Conservation (phyloP, 2,113 vertebrate genomes). For the Mola mola region DNA sequence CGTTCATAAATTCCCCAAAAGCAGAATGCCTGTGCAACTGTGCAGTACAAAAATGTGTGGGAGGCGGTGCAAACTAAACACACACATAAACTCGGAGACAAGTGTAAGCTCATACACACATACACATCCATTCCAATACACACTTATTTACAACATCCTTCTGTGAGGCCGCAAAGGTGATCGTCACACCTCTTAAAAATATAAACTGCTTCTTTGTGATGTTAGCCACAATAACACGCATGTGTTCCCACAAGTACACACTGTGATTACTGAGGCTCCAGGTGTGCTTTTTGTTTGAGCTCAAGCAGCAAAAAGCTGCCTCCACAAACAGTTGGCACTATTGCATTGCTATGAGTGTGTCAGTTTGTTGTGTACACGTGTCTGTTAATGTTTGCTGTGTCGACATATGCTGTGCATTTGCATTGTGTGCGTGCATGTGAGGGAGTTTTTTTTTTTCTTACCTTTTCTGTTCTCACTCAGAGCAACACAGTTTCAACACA, state of each 20-base stretch:
- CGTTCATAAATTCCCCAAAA: not conserved
- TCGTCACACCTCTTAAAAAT: not conserved
- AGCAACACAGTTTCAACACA: too few species aligned
- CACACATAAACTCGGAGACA: constrained; percentile 1
- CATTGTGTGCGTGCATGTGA: too few species aligned
- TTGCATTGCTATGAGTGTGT: too few species aligned
- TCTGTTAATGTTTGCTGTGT: too few species aligned
- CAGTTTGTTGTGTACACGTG: too few species aligned
- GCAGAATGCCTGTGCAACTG: constrained; percentile 8
- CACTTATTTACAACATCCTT: not conserved
- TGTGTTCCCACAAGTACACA: not conserved
- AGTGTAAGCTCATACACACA: constrained; percentile 7
- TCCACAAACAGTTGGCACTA: too few species aligned
- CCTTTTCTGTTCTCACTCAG: too few species aligned
- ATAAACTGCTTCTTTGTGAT: too few species aligned
- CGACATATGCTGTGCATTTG: too few species aligned
- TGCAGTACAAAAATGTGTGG: constrained; percentile 6
- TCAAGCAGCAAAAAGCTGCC: constrained; percentile 29
- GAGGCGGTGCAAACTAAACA: not conserved
- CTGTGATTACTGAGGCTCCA: constrained; percentile 13
- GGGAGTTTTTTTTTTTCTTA: too few species aligned
- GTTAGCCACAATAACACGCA: not conserved
- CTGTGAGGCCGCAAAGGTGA: constrained; percentile 8
- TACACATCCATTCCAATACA: constrained; percentile 6
- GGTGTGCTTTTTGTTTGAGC: constrained; percentile 15